Percentiles rank a stretch among this genome's conserved stretches.
Evolutionary conservation across 2,113 vertebrate species (phyloP).

Genomic region (Nibea coibor): DNA sequence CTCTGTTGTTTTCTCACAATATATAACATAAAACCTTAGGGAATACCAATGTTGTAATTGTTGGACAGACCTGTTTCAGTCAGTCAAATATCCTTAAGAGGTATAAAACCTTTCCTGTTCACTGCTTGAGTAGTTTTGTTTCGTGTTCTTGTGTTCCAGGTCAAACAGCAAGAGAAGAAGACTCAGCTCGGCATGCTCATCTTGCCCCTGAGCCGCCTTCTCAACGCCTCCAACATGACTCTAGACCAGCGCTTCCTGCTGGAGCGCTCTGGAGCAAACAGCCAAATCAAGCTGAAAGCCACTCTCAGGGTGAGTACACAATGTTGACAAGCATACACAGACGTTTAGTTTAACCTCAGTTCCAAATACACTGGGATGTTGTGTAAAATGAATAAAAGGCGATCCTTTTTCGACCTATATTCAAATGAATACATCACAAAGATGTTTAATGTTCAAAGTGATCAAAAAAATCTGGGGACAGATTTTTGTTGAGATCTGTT

Average conservation of each 20-base stretch:
- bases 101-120: neutral
- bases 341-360: neutral
- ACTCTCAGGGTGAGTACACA: conserved; percentile 87
- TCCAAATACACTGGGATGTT: too few relatives aligned
- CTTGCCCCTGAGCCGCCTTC: conserved; percentile 86
- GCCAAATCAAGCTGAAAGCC: conserved; percentile 92
- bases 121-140: neutral
- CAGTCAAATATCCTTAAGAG: neutral
- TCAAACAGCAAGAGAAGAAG: conserved; percentile 90
- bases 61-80: neutral
- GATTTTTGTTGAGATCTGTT: too few relatives aligned
- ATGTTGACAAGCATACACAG: neutral
- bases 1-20: neutral
- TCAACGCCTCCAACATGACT: conserved; percentile 84
- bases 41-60: too few relatives aligned
- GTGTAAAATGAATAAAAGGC: too few relatives aligned
- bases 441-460: too few relatives aligned
- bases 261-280: conserved; percentile 90
- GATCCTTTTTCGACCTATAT: too few relatives aligned
- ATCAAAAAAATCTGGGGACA: too few relatives aligned
- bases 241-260: conserved; percentile 90
- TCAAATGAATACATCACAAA: too few relatives aligned
- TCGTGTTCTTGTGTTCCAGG: conserved; percentile 73
- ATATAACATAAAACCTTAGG: neutral
- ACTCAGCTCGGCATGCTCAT: conserved; percentile 85